Evolutionary conservation across 2,113 vertebrate genomes (phyloP), one percentile per base, ranked within the genome.

Genomic region (Polyodon spathula): DNA sequence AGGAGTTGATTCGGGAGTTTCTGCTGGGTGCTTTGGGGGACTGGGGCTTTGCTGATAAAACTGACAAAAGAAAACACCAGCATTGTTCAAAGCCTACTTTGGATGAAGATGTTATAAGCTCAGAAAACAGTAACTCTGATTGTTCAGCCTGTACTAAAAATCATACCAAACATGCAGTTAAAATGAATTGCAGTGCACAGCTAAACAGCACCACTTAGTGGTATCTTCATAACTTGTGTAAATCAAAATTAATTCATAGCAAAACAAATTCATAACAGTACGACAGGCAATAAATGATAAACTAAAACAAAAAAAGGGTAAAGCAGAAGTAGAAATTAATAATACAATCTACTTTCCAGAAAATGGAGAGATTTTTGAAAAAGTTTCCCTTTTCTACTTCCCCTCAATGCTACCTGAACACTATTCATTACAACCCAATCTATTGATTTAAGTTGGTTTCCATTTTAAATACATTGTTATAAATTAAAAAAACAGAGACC

Each of bases 1-100:
- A 97, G 40, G 91, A 94, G 86, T 79, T 94, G 71, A 96, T 88
- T 5, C 92, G 86, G 0, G 89, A 80, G 3, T 86, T 82, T 37
- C 91, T 87, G 69, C 61, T 86, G 11, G 89, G 89, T 8, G 78
- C 86, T 76, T 92, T 95, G 44, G 92, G 92, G 8, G 76, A 92
- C 78, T 93, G 93, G 48, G 93, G 92, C 83, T 88, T 93, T n/a
- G 93, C 88, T 0, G 93, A 97, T 64, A 95, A 79, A 37, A 97
- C 94, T 97, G 78, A 12, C 11, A 0, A 0, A 8, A 54, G 43
- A 4, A 40, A 51, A 11, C 43, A 16, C 64, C 37, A 68, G 37
- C 46, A 15, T 9, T 16, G 2, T 14, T 15, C 0, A 62, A 37
- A 54, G 40, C 8, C 14, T 46, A 46, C 8, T 10, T 46, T 46